Evolutionary conservation across 2,888 invertebrate genomes (phyloP), one percentile per base, ranked within the genome.

Genomic region (Omphaloscelis lunosa): DNA sequence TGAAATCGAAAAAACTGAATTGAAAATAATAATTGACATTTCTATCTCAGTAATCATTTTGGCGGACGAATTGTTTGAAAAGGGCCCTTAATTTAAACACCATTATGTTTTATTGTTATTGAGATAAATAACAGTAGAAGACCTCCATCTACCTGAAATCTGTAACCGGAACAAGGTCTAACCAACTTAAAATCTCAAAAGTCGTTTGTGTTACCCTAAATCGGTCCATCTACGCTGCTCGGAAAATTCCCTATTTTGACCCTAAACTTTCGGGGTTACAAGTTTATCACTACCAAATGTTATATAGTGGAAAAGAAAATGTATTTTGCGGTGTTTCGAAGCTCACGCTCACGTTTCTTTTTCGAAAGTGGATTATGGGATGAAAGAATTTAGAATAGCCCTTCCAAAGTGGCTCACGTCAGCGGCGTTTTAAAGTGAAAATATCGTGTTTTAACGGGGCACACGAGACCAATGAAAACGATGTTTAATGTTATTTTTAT

Each of bases 181-280:
- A 77, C 69, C 29, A 41, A 79, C 74, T 80, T 79, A 77, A 86
- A 85, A 85, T 77, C 75, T 81, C 75, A 20, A 69, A 75, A 79
- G 72, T 83, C 77, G 74, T 83, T 79, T 66, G 51, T 74, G 75
- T 76, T 48, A 12, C 61, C 77, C 75, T 29, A 71, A 75, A 83
- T 78, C 74, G 83, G 34, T 59, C 56, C 29, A 66, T 71, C 68
- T 59, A 59, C 74, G 62, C 45, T 51, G 41, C 61, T 67, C 65
- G 17, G 69, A 72, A 79, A 80, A 75, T 72, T 72, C 51, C 69
- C 68, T 70, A 66, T 83, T 76, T 73, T 71, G 66, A 75, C 82
- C 86, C 72, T 15, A 79, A 86, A 86, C 34, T 83, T 86, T 79
- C 8, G 53, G 76, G 79, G 83, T 27, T 72, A 67, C 39, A 79